Percentiles rank a stretch among this genome's conserved stretches.
These are phyloP conservation scores for Sarcophaga carnaria DNA, from an alignment of 2,888 invertebrate species.

Conservation along the genomic window DNA sequence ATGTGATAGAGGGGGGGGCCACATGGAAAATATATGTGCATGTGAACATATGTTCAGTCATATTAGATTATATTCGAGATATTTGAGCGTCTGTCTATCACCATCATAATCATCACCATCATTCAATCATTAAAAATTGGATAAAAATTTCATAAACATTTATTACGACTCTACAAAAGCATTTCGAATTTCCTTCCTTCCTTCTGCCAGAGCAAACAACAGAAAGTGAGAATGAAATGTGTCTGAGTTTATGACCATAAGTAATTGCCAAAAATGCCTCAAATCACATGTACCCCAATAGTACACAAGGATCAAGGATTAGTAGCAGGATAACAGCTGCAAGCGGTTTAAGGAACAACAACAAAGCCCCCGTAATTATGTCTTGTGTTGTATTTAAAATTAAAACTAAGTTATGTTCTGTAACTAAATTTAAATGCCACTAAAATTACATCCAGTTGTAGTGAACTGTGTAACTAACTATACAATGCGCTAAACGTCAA, in stretches of 20 bases:
- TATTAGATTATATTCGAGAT: background rate
- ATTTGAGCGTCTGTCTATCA: background rate
- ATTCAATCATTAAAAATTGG: constrained; percentile 54
- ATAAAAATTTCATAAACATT: constrained; percentile 63
- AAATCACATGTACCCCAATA: constrained; percentile 5
- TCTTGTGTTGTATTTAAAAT: background rate
- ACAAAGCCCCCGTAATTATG: constrained; percentile 13
- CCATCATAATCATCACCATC: background rate
- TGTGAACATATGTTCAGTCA: constrained; percentile 40
- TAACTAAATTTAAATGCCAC: constrained; percentile 60
- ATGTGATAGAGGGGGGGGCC: constrained; percentile 31
- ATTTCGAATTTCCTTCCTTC: background rate
- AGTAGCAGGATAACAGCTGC: constrained; percentile 63
- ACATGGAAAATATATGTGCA: background rate
- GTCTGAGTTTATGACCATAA: constrained; percentile 66
- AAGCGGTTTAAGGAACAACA: constrained; percentile 24
- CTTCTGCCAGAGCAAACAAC: constrained; percentile 19
- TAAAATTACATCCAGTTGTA: background rate
- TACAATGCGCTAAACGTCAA: background rate
- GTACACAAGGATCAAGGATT: constrained; percentile 49
- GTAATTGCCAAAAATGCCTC: constrained; percentile 62
- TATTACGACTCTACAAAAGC: constrained; percentile 23
- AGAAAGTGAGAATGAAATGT: constrained; percentile 57
- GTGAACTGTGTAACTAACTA: background rate
- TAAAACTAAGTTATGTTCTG: constrained; percentile 60